These are phyloP conservation scores for Danio kyathit DNA, from an alignment of 2,797 vertebrate genomes.

Conservation along the genomic window DNA sequence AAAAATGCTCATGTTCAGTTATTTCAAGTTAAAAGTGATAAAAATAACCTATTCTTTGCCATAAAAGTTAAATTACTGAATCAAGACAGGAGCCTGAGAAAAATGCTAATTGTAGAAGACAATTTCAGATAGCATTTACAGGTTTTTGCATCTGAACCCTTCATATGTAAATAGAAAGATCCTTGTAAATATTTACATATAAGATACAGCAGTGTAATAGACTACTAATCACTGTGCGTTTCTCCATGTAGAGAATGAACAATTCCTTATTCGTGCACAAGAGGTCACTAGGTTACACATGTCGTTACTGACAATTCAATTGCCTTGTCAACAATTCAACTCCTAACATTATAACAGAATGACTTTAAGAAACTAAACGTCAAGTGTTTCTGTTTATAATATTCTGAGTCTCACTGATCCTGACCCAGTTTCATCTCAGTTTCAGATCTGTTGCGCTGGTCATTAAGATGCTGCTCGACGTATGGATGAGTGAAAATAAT, in stretches of 20 bases:
- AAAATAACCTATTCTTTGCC: too few species aligned
- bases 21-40: too few species aligned
- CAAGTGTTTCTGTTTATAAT: neutral
- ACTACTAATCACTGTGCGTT: too few species aligned
- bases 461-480: conserved; percentile 43
- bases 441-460: conserved; percentile 51
- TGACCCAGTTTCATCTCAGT: conserved; percentile 51
- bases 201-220: neutral
- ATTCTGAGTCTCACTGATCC: neutral
- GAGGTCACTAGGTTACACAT: conserved; percentile 2
- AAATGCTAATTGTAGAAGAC: too few species aligned
- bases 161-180: neutral
- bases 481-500: conserved; percentile 58
- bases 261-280: conserved; percentile 1
- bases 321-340: neutral
- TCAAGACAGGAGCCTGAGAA: too few species aligned
- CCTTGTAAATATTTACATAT: too few species aligned
- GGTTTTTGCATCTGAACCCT: too few species aligned
- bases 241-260: neutral
- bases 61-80: too few species aligned
- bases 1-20: too few species aligned
- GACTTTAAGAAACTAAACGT: neutral
- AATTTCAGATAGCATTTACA: too few species aligned
- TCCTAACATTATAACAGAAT: neutral
- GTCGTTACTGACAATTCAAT: neutral